Evolutionary conservation across 2,797 vertebrate genomes (phyloP), one percentile per base, ranked within the genome.

Genomic region (Hoplostethus mediterraneus): DNA sequence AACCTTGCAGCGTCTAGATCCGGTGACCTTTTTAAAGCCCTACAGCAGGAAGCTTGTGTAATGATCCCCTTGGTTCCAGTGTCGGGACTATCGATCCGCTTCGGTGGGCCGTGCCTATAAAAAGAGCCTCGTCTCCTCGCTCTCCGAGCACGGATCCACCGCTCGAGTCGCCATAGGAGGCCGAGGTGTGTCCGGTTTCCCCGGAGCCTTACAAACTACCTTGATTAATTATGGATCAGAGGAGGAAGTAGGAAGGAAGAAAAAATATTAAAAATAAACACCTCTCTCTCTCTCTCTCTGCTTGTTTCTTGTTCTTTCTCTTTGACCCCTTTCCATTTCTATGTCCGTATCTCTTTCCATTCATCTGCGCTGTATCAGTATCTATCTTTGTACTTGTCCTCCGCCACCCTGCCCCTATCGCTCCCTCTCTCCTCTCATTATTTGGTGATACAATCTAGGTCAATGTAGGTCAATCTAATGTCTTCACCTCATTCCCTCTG

Each of bases 181-280:
- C 21, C 49, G 51, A 40, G 44, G 51, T 71, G 65, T 63, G 54
- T 75, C 63, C 13, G 16, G 7, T 83, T 91, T 82, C 78, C 79
- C 64, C 45, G 44, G 52, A n/a, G 63, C 77, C 55, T 31, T 44
- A 85, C 63, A 82, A 75, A 87, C 82, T 61, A 59, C 67, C 73
- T 71, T 84, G 66, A 89, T 93, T 80, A 91, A 90, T 91, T 88
- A 91, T 92, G 78, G 42, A 92, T 88, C 55, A 66, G 61, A 77
- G 58, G 67, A 82, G 77, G 69, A 79, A 72, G 60, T 44, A 7
- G 68, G 42, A 65, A 68, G 59, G 6, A 67, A 66, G 67, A 69
- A 31, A 17, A 28, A 16, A 12, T n/a, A 62, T 3, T 7, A 6
- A 44, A 60, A 45, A 42, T 2, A 28, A 60, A 45, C 25, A 60